These are phyloP conservation scores for Amblyopsis rosae DNA, from an alignment of 2,113 vertebrate genomes.

Conservation along the genomic window DNA sequence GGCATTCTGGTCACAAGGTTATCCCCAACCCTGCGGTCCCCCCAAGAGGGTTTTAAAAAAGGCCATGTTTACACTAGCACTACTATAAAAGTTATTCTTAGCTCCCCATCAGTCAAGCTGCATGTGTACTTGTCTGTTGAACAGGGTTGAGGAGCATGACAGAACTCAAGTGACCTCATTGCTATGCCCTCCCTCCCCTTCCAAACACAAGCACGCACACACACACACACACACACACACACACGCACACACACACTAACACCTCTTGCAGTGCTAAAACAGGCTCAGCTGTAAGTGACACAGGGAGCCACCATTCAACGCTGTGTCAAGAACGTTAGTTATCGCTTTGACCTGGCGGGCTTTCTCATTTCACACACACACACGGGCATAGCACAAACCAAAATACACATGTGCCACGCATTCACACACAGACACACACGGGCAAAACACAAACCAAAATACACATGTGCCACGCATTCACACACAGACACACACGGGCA, in stretches of 20 bases:
- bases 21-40: constrained; percentile 12
- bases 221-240: background rate
- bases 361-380: no score
- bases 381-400: background rate
- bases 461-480: background rate
- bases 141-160: background rate
- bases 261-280: constrained; percentile 27
- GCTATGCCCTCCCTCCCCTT: no score
- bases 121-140: background rate
- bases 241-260: background rate
- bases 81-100: constrained; percentile 50
- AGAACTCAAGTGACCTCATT: constrained; percentile 40
- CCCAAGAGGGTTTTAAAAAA: constrained; percentile 19
- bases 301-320: constrained; percentile 22
- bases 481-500: background rate
- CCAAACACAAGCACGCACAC: no score
- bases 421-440: background rate
- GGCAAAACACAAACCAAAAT: background rate
- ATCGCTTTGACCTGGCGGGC: no score
- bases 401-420: background rate
- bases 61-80: constrained; percentile 32
- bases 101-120: constrained; percentile 11
- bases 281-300: constrained; percentile 50
- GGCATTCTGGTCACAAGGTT: constrained; percentile 15
- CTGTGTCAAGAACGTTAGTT: constrained; percentile 19